A percentile compares a stretch with the other conserved stretches of the same genome.
Conservation (phyloP, 1,140 invertebrate species). For the Hypothenemus hampei region DNA sequence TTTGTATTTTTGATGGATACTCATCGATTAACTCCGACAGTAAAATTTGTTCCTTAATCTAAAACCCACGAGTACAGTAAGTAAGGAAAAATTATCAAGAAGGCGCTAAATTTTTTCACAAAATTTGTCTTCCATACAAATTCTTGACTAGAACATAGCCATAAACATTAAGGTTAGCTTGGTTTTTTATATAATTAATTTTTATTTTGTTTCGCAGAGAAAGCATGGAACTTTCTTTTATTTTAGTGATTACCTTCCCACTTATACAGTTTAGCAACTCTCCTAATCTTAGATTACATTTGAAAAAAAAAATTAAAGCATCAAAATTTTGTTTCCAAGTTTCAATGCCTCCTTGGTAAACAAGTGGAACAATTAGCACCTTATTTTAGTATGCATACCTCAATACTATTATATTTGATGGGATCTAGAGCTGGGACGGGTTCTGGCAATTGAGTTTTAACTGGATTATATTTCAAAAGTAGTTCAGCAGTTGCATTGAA, state of each 20-base stretch:
- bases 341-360: no score
- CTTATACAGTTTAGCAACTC: no score
- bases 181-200: background rate
- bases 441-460: conserved; percentile 43
- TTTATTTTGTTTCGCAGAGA: conserved; percentile 9
- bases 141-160: no score
- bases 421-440: conserved; percentile 27
- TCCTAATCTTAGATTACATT: no score
- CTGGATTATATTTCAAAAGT: conserved; percentile 42
- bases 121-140: no score
- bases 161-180: no score
- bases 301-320: no score
- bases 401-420: background rate
- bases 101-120: no score
- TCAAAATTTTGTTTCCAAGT: no score
- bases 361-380: no score
- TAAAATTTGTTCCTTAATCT: conserved; percentile 28
- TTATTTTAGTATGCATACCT: conserved; percentile 8
- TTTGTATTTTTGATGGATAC: conserved; percentile 29
- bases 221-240: conserved; percentile 1
- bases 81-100: no score
- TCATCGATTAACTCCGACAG: conserved; percentile 41
- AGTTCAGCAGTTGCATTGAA: conserved; percentile 44
- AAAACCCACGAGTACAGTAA: conserved; percentile 2
- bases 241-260: no score